Evolutionary conservation across 2,888 invertebrate genomes (phyloP), one percentile per base, ranked within the genome.

Genomic region (Automeris io): DNA sequence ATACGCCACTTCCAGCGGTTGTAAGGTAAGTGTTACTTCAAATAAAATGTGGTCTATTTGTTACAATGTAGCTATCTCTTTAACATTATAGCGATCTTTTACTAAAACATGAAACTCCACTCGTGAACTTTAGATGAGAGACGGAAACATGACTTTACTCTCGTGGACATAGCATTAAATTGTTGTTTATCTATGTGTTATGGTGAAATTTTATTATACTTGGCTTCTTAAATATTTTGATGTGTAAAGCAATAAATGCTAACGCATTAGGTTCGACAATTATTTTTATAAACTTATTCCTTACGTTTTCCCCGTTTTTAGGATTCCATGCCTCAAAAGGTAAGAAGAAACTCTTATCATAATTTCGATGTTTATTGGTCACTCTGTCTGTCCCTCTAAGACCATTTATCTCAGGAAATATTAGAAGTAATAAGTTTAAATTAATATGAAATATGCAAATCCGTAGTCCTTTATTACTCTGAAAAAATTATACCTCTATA

Each of bases 61-160:
- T 26, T 13, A 26, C 26, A 26, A 13, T 26, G 26, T 26, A 3
- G 19, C 13, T 26, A 26, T 16, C 26, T 26, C 26, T 29, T 23
- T 37, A 37, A 31, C 29, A 37, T 43, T 40, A 39, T 38, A 46
- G 35, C 29, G 39, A 39, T 31, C 40, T 40, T 38, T 43, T 37
- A n/a, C 11, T 24, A 9, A 13, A 21, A 47, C 47, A 47, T 21
- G 45, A 33, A 45, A 47, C 33, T 22, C 38, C 41, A 47, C 47
- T 47, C 33, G 13, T 18, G 35, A 25, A 36, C 12, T 18, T 37
- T 21, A 38, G 24, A 18, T 47, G 31, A 39, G 39, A 40, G 41
- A 33, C 36, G 26, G 39, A 33, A 19, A 34, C 34, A 34, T 12
- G 34, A 22, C 16, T 31, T 37, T 31, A 32, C 37, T 31, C 31